A percentile compares a stretch with the other conserved stretches of the same genome.
Evolutionary conservation across 2,113 vertebrate genomes (phyloP).

Genomic region (Abramis brama): DNA sequence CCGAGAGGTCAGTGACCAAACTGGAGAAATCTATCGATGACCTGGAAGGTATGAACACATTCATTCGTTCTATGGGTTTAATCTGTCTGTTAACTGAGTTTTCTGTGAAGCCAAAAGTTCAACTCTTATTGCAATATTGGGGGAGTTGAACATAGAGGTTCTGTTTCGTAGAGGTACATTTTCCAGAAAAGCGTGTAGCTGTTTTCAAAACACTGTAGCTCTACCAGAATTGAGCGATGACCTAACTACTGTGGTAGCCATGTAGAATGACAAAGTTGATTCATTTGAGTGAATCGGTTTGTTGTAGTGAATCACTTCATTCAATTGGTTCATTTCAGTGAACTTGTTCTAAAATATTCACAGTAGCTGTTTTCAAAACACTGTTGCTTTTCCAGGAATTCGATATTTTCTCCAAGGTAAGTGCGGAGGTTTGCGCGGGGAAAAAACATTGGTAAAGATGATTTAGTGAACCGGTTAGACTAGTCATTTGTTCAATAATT

Average conservation of each 20-base stretch:
- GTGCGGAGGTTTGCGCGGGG: not conserved
- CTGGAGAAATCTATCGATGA: constrained; percentile 98
- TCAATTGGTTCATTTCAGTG: not conserved
- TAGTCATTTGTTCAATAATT: too few relatives aligned
- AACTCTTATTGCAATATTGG: not conserved
- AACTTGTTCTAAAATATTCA: not conserved
- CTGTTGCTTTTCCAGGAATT: not conserved
- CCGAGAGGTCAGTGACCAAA: constrained; percentile 95
- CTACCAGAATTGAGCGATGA: not conserved
- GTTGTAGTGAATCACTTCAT: not conserved
- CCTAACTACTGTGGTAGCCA: not conserved
- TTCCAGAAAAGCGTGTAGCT: not conserved
- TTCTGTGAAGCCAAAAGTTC: not conserved
- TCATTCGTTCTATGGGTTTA: not conserved
- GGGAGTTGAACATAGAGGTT: not conserved
- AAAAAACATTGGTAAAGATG: not conserved
- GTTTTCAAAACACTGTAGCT: not conserved
- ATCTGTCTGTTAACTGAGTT: not conserved
- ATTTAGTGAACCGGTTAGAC: not conserved
- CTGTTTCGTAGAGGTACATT: too few relatives aligned
- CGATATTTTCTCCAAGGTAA: not conserved
- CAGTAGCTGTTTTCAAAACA: not conserved
- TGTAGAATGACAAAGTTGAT: not conserved
- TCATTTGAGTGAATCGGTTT: not conserved
- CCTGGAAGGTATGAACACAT: constrained; percentile 90